phyloP scores from a whole-genome alignment of 2,113 vertebrate species.

The Hippocampus mohnikei region DNA sequence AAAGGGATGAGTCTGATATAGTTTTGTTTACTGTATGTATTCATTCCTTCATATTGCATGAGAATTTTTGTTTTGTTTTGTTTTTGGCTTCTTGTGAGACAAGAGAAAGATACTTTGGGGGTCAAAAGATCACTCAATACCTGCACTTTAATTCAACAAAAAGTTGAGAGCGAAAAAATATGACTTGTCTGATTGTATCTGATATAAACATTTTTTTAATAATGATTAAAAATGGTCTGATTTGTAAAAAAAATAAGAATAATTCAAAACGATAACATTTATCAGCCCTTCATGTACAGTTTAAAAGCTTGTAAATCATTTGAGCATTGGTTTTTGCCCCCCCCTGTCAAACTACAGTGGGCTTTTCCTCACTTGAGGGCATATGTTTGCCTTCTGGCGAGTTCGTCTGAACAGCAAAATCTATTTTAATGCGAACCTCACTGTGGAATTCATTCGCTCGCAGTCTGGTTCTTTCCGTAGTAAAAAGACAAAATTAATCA shows the following conservation, averaged over 20 bases:
- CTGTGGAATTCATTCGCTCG: slow-evolving; percentile 31
- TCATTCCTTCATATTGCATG: neutral
- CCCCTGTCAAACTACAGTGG: neutral
- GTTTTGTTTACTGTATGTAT: neutral
- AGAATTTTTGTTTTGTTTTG: neutral
- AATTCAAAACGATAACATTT: no score
- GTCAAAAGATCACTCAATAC: no score
- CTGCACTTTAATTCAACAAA: no score
- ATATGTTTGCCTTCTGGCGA: slow-evolving; percentile 25
- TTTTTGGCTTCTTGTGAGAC: no score
- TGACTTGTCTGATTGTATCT: no score
- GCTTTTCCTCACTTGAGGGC: slow-evolving; percentile 13
- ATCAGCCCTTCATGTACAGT: neutral
- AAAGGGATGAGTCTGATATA: neutral
- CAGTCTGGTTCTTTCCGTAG: neutral
- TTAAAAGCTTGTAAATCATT: neutral
- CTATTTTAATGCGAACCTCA: slow-evolving; percentile 26
- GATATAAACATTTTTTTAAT: no score
- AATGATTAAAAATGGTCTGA: neutral
- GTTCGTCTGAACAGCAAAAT: slow-evolving; percentile 34
- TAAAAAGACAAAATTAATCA: slow-evolving; percentile 12
- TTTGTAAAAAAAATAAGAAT: neutral
- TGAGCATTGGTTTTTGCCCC: neutral
- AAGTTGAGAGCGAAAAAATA: no score
- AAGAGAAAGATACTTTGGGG: no score